Conservation (phyloP, 2,113 vertebrate species). For the Bambusicola thoracicus region DNA sequence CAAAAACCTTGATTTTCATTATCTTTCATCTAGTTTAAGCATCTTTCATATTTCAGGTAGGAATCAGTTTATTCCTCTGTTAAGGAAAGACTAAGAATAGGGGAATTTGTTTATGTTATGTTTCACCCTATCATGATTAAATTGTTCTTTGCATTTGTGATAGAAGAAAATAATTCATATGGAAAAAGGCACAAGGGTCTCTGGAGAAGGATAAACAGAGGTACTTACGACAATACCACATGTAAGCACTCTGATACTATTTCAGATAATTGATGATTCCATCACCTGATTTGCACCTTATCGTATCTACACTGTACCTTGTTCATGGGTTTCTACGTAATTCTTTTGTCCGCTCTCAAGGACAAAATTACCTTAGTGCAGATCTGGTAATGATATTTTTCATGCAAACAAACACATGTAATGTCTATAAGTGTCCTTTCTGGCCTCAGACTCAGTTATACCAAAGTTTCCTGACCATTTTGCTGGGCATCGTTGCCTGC, state of each 20-base stretch:
- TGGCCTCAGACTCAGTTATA: background rate
- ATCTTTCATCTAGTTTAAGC: background rate
- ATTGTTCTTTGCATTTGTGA: background rate
- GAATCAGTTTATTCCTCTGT: background rate
- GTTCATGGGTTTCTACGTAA: background rate
- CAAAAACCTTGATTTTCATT: background rate
- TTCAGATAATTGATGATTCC: background rate
- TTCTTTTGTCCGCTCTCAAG: background rate
- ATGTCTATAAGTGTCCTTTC: background rate
- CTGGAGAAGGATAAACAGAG: background rate
- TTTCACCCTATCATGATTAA: background rate
- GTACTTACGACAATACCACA: background rate
- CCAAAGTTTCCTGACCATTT: background rate
- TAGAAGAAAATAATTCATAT: background rate
- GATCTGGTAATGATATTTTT: background rate
- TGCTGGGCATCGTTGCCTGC: background rate
- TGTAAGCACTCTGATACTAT: background rate
- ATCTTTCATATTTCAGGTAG: background rate
- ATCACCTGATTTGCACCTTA: background rate
- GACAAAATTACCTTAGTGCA: background rate
- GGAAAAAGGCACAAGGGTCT: background rate
- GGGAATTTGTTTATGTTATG: background rate
- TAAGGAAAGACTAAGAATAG: background rate
- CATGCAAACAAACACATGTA: background rate
- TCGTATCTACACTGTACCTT: background rate